A percentile compares a stretch with the other conserved stretches of the same genome.
Conservation (phyloP, 2,888 invertebrate species). For the Pheosia tremula region DNA sequence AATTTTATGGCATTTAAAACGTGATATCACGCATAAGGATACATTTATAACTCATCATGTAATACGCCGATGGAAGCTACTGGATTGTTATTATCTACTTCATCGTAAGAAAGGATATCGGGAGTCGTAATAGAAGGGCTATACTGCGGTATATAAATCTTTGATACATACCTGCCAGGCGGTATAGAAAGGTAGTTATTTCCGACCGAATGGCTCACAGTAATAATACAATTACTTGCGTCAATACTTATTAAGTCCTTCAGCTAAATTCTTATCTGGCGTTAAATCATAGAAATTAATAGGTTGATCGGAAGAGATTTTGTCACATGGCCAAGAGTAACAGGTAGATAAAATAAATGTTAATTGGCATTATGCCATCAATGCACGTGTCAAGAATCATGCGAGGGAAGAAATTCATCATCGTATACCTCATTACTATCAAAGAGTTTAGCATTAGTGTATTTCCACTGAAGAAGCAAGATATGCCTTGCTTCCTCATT, state of each 20-base stretch:
- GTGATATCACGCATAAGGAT: background rate
- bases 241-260: slow-evolving; percentile 29
- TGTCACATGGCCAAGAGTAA: slow-evolving; percentile 65
- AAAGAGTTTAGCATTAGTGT: background rate
- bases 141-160: too few relatives aligned
- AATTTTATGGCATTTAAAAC: slow-evolving; percentile 1
- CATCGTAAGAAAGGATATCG: background rate
- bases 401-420: slow-evolving; percentile 19
- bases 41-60: slow-evolving; percentile 1
- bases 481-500: background rate
- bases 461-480: background rate
- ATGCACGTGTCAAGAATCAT: slow-evolving; percentile 35
- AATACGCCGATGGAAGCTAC: background rate
- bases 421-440: slow-evolving; percentile 8
- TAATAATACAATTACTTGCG: background rate
- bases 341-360: slow-evolving; percentile 60
- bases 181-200: too few relatives aligned
- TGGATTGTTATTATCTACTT: background rate
- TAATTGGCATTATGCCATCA: slow-evolving; percentile 46
- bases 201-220: background rate
- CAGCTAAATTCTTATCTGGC: slow-evolving; percentile 28
- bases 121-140: too few relatives aligned
- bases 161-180: too few relatives aligned
- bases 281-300: slow-evolving; percentile 45
- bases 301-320: slow-evolving; percentile 50